Percentiles rank a stretch among this genome's conserved stretches.
Conservation (phyloP, 2,888 invertebrate genomes). For the Leucozona laternaria region DNA sequence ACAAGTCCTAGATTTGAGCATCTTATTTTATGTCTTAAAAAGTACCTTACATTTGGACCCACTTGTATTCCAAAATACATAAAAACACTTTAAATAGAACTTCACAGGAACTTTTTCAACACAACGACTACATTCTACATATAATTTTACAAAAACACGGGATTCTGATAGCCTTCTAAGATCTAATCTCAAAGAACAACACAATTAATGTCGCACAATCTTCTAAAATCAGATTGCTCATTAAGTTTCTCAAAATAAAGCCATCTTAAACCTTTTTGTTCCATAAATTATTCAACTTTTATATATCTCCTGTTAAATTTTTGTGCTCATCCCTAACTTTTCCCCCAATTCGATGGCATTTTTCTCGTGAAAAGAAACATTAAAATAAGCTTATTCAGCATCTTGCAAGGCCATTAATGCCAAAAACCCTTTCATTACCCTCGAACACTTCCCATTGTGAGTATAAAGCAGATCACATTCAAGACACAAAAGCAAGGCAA, state of each 20-base stretch:
- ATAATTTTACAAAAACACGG: no score
- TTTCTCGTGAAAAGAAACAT: constrained; percentile 37
- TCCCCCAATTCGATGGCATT: constrained; percentile 17
- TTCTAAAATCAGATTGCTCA: not conserved
- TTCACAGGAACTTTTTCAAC: no score
- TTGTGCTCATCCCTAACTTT: not conserved
- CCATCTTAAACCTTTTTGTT: not conserved
- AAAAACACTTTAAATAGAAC: no score
- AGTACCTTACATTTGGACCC: no score
- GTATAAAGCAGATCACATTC: not conserved
- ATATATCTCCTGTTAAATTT: not conserved
- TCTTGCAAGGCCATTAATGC: constrained; percentile 62
- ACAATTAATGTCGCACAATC: constrained; percentile 13
- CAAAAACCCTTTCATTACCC: constrained; percentile 30
- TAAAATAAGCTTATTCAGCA: constrained; percentile 63
- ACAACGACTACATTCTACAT: no score
- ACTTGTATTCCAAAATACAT: no score
- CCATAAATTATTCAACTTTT: constrained; percentile 25
- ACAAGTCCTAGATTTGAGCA: no score
- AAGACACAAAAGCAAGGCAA: constrained; percentile 46
- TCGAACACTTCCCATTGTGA: constrained; percentile 17
- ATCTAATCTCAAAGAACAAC: not conserved
- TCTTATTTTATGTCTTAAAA: no score
- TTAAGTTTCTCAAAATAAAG: not conserved
- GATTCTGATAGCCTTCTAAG: not conserved